A percentile compares a stretch with the other conserved stretches of the same genome.
Evolutionary conservation across 2,113 vertebrate species (phyloP).

Genomic region (Piprites chloris): DNA sequence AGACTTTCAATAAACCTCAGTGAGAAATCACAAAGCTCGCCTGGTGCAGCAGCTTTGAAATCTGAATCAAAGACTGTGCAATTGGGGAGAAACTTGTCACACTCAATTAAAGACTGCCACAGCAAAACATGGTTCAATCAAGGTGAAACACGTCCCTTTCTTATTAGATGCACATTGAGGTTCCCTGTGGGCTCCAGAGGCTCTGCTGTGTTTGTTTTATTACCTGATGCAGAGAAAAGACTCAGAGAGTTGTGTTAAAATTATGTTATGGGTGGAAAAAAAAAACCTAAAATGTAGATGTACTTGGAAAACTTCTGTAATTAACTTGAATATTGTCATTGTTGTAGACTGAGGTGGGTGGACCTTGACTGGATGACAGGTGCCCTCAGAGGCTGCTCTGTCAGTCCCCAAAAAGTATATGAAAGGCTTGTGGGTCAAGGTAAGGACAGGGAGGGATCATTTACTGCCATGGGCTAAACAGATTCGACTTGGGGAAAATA

Average conservation of each 20-base stretch:
- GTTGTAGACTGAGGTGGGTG: not conserved
- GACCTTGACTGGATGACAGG: not conserved
- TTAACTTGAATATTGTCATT: not conserved
- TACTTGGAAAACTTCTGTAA: conserved; percentile 49
- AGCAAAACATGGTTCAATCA: conserved; percentile 23
- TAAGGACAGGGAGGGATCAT: not conserved
- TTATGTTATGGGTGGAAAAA: not conserved
- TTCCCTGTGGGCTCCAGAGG: not conserved
- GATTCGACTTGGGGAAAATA: not conserved
- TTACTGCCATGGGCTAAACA: not conserved
- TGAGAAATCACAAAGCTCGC: not conserved
- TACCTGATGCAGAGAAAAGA: not conserved
- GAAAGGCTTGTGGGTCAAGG: no score
- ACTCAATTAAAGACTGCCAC: conserved; percentile 12
- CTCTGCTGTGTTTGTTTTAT: not conserved
- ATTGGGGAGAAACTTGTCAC: not conserved
- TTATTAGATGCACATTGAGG: not conserved
- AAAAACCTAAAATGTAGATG: not conserved
- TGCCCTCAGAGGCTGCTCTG: not conserved
- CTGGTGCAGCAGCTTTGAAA: conserved; percentile 5
- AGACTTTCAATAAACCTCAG: not conserved
- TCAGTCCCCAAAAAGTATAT: not conserved
- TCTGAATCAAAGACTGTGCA: not conserved
- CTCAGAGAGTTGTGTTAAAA: not conserved
- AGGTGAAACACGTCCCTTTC: not conserved